Percentiles rank a stretch among this genome's conserved stretches.
Evolutionary conservation across 2,113 vertebrate genomes (phyloP).

Genomic region (Lophochroa leadbeateri): DNA sequence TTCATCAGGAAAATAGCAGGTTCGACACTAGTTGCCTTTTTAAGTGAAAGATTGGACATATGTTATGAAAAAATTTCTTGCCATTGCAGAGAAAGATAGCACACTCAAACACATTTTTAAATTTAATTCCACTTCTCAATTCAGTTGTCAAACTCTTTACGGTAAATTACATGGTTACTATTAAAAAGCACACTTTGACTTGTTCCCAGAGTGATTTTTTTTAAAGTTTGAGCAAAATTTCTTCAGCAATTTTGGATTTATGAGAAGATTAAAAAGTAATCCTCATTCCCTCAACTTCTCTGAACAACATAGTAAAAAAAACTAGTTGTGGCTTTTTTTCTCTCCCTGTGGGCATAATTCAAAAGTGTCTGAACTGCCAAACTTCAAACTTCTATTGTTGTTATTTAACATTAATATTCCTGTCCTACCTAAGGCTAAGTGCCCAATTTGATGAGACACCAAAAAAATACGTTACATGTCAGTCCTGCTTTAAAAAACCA

Average conservation of each 20-base stretch:
- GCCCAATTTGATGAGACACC: neutral
- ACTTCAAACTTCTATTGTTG: neutral
- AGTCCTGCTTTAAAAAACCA: neutral
- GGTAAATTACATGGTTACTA: slow-evolving; percentile 46
- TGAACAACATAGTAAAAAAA: neutral
- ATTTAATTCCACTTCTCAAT: slow-evolving; percentile 54
- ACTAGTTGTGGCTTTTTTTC: neutral
- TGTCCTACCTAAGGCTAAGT: neutral
- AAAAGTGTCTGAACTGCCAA: neutral
- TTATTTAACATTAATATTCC: neutral
- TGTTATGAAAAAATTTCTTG: slow-evolving; percentile 48
- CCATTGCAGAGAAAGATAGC: slow-evolving; percentile 50
- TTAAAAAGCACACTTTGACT: slow-evolving; percentile 55
- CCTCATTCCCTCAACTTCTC: neutral
- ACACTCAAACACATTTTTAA: slow-evolving; percentile 47
- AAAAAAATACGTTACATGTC: neutral
- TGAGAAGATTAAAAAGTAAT: slow-evolving; percentile 15
- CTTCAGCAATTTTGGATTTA: slow-evolving; percentile 55
- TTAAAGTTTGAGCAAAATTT: slow-evolving; percentile 46
- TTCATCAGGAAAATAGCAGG: slow-evolving; percentile 68
- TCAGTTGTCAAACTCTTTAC: slow-evolving; percentile 47
- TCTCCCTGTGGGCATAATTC: neutral
- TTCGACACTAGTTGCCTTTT: slow-evolving; percentile 65
- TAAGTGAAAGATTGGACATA: slow-evolving; percentile 65
- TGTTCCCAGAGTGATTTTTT: slow-evolving; percentile 46